Percentiles rank a stretch among this genome's conserved stretches.
Evolutionary conservation across 2,888 invertebrate genomes (phyloP).

Genomic region (Caenorhabditis angaria): DNA sequence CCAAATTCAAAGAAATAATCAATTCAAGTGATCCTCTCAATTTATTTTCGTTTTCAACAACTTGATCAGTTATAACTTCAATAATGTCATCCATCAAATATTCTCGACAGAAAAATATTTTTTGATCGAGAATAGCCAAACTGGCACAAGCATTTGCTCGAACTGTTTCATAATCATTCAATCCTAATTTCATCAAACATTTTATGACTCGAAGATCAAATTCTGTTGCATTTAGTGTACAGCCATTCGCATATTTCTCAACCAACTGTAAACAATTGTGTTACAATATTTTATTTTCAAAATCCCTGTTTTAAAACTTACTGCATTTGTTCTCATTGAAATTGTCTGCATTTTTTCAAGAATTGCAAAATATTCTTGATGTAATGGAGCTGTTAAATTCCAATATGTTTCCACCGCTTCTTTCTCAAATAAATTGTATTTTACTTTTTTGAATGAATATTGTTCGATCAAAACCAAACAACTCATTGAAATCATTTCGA

Average conservation of each 20-base stretch:
- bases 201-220: slow-evolving; percentile 21
- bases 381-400: not conserved
- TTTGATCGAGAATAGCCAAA: not conserved
- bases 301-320: too few species aligned
- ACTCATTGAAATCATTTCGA: not conserved
- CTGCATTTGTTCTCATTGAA: not conserved
- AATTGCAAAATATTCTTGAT: not conserved
- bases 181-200: slow-evolving; percentile 8
- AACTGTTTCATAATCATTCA: slow-evolving; percentile 30
- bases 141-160: not conserved
- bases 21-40: not conserved
- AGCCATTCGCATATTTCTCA: not conserved
- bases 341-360: not conserved
- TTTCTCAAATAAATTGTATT: not conserved
- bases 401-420: not conserved
- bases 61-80: slow-evolving; percentile 8
- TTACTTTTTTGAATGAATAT: not conserved
- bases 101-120: slow-evolving; percentile 18
- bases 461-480: not conserved
- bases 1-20: not conserved
- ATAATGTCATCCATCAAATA: slow-evolving; percentile 18
- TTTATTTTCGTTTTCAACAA: slow-evolving; percentile 6
- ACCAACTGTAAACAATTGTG: slow-evolving; percentile 1
- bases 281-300: slow-evolving; percentile 10
- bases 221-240: not conserved